Conservation (phyloP, 1,140 invertebrate species). For the Drosophila dunni region DNA sequence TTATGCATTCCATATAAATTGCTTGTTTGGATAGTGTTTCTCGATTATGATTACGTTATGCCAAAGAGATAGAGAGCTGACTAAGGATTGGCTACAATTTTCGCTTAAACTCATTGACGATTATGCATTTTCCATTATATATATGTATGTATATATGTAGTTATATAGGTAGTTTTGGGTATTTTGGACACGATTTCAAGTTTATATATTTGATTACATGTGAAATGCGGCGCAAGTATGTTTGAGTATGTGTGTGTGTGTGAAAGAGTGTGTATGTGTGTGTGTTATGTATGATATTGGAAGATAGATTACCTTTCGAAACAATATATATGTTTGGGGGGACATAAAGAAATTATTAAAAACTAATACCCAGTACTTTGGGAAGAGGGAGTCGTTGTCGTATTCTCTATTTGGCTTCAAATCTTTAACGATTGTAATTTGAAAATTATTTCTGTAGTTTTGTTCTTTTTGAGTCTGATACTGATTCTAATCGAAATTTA, state of each 20-base stretch:
- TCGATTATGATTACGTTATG: conserved; percentile 39
- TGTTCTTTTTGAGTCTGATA: conserved; percentile 61
- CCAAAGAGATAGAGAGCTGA: conserved; percentile 31
- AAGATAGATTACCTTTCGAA: conserved; percentile 72
- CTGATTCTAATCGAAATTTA: conserved; percentile 76
- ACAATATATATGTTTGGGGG: conserved; percentile 39
- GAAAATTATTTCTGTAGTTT: conserved; percentile 52
- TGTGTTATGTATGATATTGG: conserved; percentile 28
- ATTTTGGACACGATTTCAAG: conserved; percentile 55
- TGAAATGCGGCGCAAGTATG: conserved; percentile 48
- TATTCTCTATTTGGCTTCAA: conserved; percentile 45
- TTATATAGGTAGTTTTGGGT: conserved; percentile 48
- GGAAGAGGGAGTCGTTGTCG: conserved; percentile 40
- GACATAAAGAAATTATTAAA: conserved; percentile 46
- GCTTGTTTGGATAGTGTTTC: conserved; percentile 48
- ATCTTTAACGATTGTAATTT: conserved; percentile 54
- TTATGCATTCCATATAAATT: conserved; percentile 41
- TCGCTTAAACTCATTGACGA: conserved; percentile 40
- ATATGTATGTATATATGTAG: conserved; percentile 47
- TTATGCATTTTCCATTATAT: conserved; percentile 34
- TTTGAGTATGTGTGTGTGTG: conserved; percentile 29
- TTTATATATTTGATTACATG: conserved; percentile 54
- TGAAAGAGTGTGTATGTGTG: not conserved
- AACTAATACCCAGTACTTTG: conserved; percentile 68
- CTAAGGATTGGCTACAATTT: conserved; percentile 53